Conservation (phyloP, 2,113 vertebrate genomes). For the Piaya cayana region DNA sequence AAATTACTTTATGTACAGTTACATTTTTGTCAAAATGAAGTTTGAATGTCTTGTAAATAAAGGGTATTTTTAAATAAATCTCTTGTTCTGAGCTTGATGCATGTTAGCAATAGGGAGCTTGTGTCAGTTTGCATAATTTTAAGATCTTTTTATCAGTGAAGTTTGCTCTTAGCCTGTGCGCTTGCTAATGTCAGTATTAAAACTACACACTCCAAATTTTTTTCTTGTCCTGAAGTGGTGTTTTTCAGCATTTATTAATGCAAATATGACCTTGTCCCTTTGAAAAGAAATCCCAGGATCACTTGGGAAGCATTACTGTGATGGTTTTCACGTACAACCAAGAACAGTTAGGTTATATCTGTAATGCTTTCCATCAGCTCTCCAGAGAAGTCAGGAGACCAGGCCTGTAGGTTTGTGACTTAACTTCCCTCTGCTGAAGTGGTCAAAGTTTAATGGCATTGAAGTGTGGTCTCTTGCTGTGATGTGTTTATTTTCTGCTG, state of each 20-base stretch:
- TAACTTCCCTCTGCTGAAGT: not conserved
- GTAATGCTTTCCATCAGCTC: not conserved
- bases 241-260: not conserved
- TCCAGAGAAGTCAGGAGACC: not conserved
- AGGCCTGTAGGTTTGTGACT: not conserved
- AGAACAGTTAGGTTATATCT: not conserved
- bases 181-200: not conserved
- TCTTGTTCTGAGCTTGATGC: not conserved
- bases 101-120: not conserved
- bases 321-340: not conserved
- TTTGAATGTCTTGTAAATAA: conserved; percentile 69
- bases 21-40: conserved; percentile 35
- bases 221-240: not conserved
- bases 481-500: not conserved
- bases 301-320: not conserved
- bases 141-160: not conserved
- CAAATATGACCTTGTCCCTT: not conserved
- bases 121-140: not conserved
- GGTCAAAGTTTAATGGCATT: not conserved
- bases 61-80: conserved; percentile 39
- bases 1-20: not conserved
- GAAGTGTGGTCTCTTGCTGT: not conserved
- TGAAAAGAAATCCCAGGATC: not conserved
- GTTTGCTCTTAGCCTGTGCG: not conserved
- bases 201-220: not conserved